Evolutionary conservation across 30 jellyfish, hydroid and myxozoan genomes (phyloP), one percentile per base, ranked within the genome.

Genomic region (Clytia hemisphaerica): DNA sequence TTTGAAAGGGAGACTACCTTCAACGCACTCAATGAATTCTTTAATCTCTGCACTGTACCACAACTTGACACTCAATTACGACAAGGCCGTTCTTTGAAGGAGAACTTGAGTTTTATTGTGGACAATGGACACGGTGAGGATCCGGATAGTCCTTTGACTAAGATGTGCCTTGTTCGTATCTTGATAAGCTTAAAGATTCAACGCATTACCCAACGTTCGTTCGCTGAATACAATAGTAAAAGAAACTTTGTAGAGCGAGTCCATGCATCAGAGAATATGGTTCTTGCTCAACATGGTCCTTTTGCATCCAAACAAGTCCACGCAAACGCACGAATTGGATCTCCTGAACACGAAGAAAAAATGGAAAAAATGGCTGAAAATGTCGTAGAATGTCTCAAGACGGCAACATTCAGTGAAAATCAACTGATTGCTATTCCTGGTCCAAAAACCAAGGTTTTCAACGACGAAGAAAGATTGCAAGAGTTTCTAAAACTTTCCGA

Each of bases 121-220:
- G 67, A 54, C 67, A 54, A 54, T 54, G 67, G 67, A 54, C 30
- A 37, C 0, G 30, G 67, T 54, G 67, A 54, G 30, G 30, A 54
- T 19, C 67, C 67, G 5, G 30, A 42, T 37, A 54, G 67, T 54
- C 67, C 67, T 1, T 6, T 54, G 67, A 19, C 30, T 2, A 54
- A 42, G 30, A 54, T 54, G 67, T 24, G 67, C 67, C 67, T 54
- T 2, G 67, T 54, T 7, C 26, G 67, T 24, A 54, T 54, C 42
- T 54, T 18, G 22, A 54, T 19, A 16, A 24, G 30, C 67, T 54
- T 54, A 16, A 54, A 54, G 67, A 37, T 37, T 42, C 26, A 37
- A 54, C 26, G 42, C n/a, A 42, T 54, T 54, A 54, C 67, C 42
- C 67, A 54, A 54, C 42, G 26, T 24, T 54, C 67, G 30, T 54